A percentile compares a stretch with the other conserved stretches of the same genome.
These are phyloP conservation scores for Limenitis camilla DNA, from an alignment of 2,888 invertebrate species.

Conservation along the genomic window DNA sequence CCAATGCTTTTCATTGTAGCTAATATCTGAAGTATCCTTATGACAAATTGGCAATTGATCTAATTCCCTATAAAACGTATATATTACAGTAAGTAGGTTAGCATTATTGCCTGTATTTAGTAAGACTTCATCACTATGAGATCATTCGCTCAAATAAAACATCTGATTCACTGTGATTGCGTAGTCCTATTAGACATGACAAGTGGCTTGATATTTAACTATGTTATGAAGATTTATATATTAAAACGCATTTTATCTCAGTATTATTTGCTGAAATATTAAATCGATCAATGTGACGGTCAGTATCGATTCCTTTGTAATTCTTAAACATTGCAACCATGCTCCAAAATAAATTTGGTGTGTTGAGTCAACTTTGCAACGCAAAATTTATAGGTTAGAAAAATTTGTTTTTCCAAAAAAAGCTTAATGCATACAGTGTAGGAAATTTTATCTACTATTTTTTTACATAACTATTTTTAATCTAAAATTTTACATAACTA, in stretches of 20 bases:
- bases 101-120: conserved; percentile 6
- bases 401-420: too few species aligned
- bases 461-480: too few species aligned
- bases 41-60: conserved; percentile 4
- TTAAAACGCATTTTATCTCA: neutral
- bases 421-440: too few species aligned
- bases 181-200: conserved; percentile 16
- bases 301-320: too few species aligned
- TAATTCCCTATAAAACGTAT: neutral
- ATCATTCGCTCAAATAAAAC: conserved; percentile 34
- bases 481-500: too few species aligned
- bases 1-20: too few species aligned
- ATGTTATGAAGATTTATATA: neutral
- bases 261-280: neutral
- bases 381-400: too few species aligned
- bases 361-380: too few species aligned
- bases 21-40: neutral
- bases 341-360: too few species aligned
- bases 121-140: conserved; percentile 32
- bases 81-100: conserved; percentile 11
- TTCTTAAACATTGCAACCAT: too few species aligned
- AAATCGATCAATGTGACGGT: too few species aligned
- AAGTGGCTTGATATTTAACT: conserved; percentile 14
- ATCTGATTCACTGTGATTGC: conserved; percentile 23
- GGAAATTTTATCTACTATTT: too few species aligned